A percentile compares a stretch with the other conserved stretches of the same genome.
phyloP scores from a whole-genome alignment of 1,140 invertebrate genomes.

The Drosophila bipectinata region DNA sequence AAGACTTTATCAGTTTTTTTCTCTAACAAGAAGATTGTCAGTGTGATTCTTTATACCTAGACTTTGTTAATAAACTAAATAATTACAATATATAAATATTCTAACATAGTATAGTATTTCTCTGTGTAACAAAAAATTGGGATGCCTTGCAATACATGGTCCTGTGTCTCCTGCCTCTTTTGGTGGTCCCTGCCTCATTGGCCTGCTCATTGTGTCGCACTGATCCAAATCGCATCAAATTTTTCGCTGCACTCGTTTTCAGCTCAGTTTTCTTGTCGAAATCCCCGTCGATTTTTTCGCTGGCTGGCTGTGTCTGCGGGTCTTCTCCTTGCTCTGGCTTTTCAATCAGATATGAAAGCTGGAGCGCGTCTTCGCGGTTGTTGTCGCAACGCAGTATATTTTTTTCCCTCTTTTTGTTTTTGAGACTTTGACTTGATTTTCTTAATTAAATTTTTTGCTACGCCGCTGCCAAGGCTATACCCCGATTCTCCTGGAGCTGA shows the following conservation, averaged over 20 bases:
- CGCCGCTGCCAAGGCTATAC: constrained; percentile 70
- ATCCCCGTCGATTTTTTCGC: constrained; percentile 16
- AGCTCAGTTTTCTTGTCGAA: constrained; percentile 49
- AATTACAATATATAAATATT: background rate
- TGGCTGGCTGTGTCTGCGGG: constrained; percentile 36
- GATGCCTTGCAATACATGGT: constrained; percentile 20
- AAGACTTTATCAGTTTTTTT: background rate
- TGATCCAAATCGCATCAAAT: constrained; percentile 77
- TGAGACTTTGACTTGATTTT: constrained; percentile 79
- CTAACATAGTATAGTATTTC: background rate
- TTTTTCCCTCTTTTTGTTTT: constrained; percentile 35
- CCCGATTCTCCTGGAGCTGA: constrained; percentile 12
- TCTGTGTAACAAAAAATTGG: constrained; percentile 9
- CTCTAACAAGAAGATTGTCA: background rate
- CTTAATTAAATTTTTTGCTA: constrained; percentile 81
- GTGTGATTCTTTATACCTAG: background rate
- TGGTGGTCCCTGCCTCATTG: constrained; percentile 68
- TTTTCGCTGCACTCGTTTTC: constrained; percentile 69
- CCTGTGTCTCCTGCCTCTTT: constrained; percentile 60
- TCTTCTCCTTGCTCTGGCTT: constrained; percentile 65
- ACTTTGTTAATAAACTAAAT: background rate
- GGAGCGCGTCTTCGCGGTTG: constrained; percentile 73
- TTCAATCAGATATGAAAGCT: constrained; percentile 81
- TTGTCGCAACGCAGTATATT: constrained; percentile 61
- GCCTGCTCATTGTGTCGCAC: constrained; percentile 74